Percentiles rank a stretch among this genome's conserved stretches.
These are phyloP conservation scores for Drosophila siamana DNA, from an alignment of 2,888 invertebrate genomes.

Conservation along the genomic window DNA sequence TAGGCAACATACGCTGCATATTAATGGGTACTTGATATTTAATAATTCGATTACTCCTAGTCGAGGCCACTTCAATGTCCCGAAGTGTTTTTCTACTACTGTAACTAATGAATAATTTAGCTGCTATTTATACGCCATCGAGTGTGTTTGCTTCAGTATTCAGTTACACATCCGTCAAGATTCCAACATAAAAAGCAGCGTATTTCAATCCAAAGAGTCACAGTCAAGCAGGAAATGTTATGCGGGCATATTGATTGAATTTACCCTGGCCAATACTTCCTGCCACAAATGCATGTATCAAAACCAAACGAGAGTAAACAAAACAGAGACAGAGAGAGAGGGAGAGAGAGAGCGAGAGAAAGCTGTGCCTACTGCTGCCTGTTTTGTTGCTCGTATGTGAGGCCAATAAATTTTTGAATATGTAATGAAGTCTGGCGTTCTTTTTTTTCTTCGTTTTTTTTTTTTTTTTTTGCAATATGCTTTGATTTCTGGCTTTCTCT, in stretches of 20 bases:
- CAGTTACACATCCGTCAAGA: neutral
- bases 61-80: too few species aligned
- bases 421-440: conserved; percentile 69
- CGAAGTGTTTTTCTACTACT: too few species aligned
- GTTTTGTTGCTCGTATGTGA: conserved; percentile 19
- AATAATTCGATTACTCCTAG: too few species aligned
- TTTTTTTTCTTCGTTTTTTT: too few species aligned
- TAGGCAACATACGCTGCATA: too few species aligned
- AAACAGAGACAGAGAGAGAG: too few species aligned
- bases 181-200: neutral
- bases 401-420: conserved; percentile 70
- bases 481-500: conserved; percentile 30
- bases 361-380: neutral
- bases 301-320: neutral
- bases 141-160: too few species aligned
- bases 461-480: conserved; percentile 41
- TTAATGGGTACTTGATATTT: too few species aligned
- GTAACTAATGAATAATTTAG: neutral
- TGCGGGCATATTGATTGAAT: conserved; percentile 66
- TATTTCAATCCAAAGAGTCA: neutral
- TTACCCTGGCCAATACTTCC: conserved; percentile 34
- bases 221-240: conserved; percentile 23
- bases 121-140: neutral
- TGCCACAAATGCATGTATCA: conserved; percentile 22
- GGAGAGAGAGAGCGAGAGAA: too few species aligned